Base-by-base conservation (phyloP, 2,797 vertebrate genomes). In the Halcyon leucocephala region DNA sequence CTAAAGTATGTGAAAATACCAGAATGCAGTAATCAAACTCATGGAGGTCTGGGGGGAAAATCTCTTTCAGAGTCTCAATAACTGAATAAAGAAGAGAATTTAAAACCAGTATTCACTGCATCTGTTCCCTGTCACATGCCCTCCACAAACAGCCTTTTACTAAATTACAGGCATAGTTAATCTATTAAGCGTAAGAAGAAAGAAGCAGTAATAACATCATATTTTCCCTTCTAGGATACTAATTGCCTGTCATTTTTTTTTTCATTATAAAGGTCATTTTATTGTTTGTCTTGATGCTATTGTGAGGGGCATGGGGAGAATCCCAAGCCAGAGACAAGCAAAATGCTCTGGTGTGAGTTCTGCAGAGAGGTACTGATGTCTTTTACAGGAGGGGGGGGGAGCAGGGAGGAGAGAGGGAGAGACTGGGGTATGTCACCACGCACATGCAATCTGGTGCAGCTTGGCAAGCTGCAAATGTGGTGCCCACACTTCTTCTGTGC, bases 81-180 rank as follows among this genome's bases (percentile, higher is more conserved):
- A 91, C 44, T 79, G 72, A 90, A 96, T 81, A 84, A 94, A 95
- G 67, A 89, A 79, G 19, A 72, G 48, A 60, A 86, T 89, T 95
- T 92, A 77, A 87, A 96, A 74, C 18, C 81, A 73, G 44, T 72
- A 48, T 79, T 95, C 83, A 85, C 76, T 90, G 80, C 92, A 83
- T 95, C 90, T 93, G 93, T 92, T 90, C 86, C 81, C 62, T 84
- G 77, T 78, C 85, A 88, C 79, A 91, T 83, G 82, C 54, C 80
- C 69, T 94, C 28, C 49, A 72, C 86, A 93, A 89, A 83, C 83
- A 94, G 85, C 57, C 86, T 78, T 89, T 94, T 79, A 90, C 70
- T 86, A 83, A 92, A 90, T 95, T 96, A 82, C 81, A 80, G 73
- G 33, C 94, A 71, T 46, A 90, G 77, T 96, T 95, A 92, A 95